phyloP scores from a whole-genome alignment of 2,797 vertebrate species.

The Uromys caudimaculatus region DNA sequence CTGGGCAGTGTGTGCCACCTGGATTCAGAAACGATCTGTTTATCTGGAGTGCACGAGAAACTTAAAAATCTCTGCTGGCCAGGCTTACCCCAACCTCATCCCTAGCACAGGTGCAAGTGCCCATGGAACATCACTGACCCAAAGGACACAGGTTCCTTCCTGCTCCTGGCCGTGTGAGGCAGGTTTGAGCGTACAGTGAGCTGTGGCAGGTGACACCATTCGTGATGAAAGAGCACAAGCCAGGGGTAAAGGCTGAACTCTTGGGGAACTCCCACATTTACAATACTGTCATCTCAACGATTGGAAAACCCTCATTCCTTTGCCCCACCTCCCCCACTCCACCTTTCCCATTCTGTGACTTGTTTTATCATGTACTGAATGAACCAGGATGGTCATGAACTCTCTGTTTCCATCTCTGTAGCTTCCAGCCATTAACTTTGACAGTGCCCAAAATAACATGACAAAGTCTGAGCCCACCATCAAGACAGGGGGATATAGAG shows the following conservation, averaged over 20 bases:
- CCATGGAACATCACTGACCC: background rate
- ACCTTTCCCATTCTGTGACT: background rate
- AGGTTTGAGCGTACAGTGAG: background rate
- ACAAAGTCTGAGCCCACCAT: slow-evolving; percentile 81
- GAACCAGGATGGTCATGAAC: background rate
- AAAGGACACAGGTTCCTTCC: background rate
- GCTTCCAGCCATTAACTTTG: slow-evolving; percentile 86
- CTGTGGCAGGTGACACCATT: background rate
- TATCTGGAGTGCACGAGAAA: background rate
- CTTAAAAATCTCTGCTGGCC: background rate
- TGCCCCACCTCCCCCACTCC: background rate
- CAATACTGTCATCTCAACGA: background rate
- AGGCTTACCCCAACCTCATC: background rate
- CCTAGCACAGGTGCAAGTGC: background rate
- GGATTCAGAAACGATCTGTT: background rate
- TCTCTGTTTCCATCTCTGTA: slow-evolving; percentile 81
- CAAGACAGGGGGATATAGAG: slow-evolving; percentile 79
- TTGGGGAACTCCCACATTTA: background rate
- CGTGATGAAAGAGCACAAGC: background rate
- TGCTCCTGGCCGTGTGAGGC: background rate
- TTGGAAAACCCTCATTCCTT: background rate
- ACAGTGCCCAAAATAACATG: slow-evolving; percentile 79
- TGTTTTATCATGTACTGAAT: slow-evolving; percentile 45
- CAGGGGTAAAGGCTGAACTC: background rate
- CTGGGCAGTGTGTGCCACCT: background rate